Evolutionary conservation across 2,888 invertebrate species (phyloP), one percentile per base, ranked within the genome.

Genomic region (Pelosia muscerda): DNA sequence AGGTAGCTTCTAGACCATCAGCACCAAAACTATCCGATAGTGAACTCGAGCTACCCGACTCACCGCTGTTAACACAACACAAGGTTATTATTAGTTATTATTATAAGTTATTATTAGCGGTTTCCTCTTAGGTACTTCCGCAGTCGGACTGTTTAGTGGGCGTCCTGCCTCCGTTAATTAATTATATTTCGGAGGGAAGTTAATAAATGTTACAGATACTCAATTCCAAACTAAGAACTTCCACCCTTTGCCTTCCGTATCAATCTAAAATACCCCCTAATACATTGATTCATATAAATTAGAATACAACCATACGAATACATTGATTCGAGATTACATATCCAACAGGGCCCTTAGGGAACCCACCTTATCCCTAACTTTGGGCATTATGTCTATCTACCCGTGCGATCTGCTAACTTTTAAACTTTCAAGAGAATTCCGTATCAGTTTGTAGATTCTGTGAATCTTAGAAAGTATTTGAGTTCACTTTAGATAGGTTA

Each of bases 351-450:
- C 57, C 78, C 66, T 63, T 23, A 19, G 67, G 59, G 76, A 60
- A 15, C 64, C 58, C 49, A 74, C 76, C 76, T 74, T 74, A 76
- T 79, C 74, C 74, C n/a, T 54, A 81, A 81, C 67, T 81, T 81
- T n/a, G 55, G 55, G 72, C 69, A 77, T 81, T 75, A 79, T 67
- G 72, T 73, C 65, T 81, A 79, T 81, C 81, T 73, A 66, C 42
- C 67, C 60, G 57, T 66, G 55, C 66, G 74, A 80, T 81, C 82
- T 70, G 72, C 67, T 72, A 78, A 81, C 79, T 82, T 82, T 78
- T 76, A 78, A 81, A 82, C 81, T 82, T 75, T 68, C 65, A 63
- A 75, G 71, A 66, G 57, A 71, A 66, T 69, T 72, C 64, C 62
- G 59, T 79, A 82, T 81, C 82, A 76, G 74, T 74, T 74, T 63